Evolutionary conservation across 2,797 vertebrate genomes (phyloP), one percentile per base, ranked within the genome.

Genomic region (Atherinosoma microstoma): DNA sequence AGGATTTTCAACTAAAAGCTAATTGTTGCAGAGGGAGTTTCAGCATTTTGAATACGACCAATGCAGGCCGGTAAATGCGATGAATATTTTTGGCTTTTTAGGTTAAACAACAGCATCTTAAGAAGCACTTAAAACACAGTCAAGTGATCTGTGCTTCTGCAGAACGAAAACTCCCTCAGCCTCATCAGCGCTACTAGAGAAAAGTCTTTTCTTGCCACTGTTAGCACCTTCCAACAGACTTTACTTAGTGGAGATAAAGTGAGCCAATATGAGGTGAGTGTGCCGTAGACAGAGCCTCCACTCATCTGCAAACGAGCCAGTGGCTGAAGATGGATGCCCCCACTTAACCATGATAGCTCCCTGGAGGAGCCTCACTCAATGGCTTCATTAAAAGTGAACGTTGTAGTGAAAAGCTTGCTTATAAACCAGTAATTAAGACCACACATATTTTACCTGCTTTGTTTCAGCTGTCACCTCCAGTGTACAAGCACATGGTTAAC

Each of bases 281-380:
- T 56, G 81, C 85, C 63, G 82, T 72, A 90, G 89, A 92, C 89
- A 79, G 85, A 88, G 89, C 86, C 79, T 89, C 83, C 73, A 77
- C 91, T 88, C 79, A 80, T 88, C 89, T 89, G 84, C 89, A 91
- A 88, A 90, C 72, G 87, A 92, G 88, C 89, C 90, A 92, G 83
- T 92, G 91, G 92, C 85, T 94, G 90, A 94, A 94, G 93, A 94
- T 91, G 91, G 91, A 94, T 94, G 90, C 93, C 89, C 91, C 92
- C 92, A 93, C 92, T 94, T 93, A 93, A 89, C 91, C 92, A 92
- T 92, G 91, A 94, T 92, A 91, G 91, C 90, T 94, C 93, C 92
- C 93, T 73, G 85, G 93, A 94, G 93, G 88, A 93, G 91, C 87
- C 87, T 89, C 91, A 92, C 86, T 94, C 93, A 94, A 93, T 93